These are phyloP conservation scores for Lepidochitona cinerea DNA, from an alignment of 2,888 invertebrate species.

Conservation along the genomic window DNA sequence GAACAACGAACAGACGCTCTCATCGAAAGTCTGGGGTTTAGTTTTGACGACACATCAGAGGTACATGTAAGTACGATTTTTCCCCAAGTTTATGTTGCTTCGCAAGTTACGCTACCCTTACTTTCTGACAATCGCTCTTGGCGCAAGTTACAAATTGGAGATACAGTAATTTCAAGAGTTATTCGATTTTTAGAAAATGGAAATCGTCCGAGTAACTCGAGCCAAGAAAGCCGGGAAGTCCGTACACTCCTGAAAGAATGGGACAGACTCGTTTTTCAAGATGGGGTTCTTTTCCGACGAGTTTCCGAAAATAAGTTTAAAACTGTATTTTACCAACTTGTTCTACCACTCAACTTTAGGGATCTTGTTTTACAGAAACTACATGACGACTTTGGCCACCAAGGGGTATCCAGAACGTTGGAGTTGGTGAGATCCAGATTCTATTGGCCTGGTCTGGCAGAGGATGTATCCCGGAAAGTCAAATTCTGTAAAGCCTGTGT, in stretches of 20 bases:
- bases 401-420: slow-evolving; percentile 11
- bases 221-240: too few species aligned
- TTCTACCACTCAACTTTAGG: neutral
- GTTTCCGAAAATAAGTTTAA: too few species aligned
- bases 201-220: neutral
- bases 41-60: neutral
- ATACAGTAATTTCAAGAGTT: neutral
- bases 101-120: neutral
- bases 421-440: slow-evolving; percentile 13
- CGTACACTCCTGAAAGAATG: too few species aligned
- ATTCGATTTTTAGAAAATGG: neutral
- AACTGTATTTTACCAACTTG: neutral
- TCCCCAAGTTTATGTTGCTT: neutral
- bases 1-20: too few species aligned
- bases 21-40: neutral
- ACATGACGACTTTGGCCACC: slow-evolving; percentile 17
- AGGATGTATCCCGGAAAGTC: neutral
- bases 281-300: neutral
- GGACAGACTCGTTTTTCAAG: neutral
- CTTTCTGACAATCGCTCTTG: neutral
- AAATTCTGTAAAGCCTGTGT: neutral
- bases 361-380: neutral
- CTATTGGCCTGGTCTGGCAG: slow-evolving; percentile 17
- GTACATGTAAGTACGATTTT: neutral
- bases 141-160: neutral